Conservation (phyloP, 1,140 invertebrate genomes). For the Euura saliciscinereae region DNA sequence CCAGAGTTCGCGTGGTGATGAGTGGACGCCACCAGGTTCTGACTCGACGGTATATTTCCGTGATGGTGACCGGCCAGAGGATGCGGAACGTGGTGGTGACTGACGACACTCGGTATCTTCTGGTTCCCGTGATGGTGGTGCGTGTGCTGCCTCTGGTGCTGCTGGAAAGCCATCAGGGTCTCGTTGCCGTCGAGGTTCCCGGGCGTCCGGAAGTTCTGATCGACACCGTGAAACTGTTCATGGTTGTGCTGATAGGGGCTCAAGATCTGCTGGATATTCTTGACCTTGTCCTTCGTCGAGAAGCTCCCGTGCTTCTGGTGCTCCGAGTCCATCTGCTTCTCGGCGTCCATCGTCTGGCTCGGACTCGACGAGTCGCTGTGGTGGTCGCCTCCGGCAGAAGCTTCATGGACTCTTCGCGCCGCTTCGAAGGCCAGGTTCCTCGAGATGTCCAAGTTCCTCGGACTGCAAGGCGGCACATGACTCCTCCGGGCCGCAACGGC, state of each 20-base stretch:
- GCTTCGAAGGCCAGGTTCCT: slow-evolving; percentile 38
- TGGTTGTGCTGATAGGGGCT: slow-evolving; percentile 42
- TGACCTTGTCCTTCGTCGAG: slow-evolving; percentile 34
- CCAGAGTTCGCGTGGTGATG: slow-evolving; percentile 36
- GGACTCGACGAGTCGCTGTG: slow-evolving; percentile 37
- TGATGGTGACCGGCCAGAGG: background rate
- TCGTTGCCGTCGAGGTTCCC: slow-evolving; percentile 30
- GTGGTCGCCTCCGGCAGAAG: slow-evolving; percentile 31
- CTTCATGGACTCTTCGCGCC: slow-evolving; percentile 35
- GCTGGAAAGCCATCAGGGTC: slow-evolving; percentile 28
- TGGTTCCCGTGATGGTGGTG: slow-evolving; percentile 38
- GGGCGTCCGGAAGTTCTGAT: slow-evolving; percentile 28
- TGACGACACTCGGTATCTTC: slow-evolving; percentile 12
- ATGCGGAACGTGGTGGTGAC: background rate
- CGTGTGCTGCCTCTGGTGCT: slow-evolving; percentile 39
- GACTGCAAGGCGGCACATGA: slow-evolving; percentile 33
- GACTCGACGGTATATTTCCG: slow-evolving; percentile 9
- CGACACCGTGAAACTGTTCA: slow-evolving; percentile 33
- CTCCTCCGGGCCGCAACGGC: slow-evolving; percentile 28
- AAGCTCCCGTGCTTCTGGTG: slow-evolving; percentile 25
- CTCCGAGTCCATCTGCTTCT: slow-evolving; percentile 31
- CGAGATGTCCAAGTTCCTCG: slow-evolving; percentile 35
- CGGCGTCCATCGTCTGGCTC: slow-evolving; percentile 31
- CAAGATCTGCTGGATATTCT: slow-evolving; percentile 37
- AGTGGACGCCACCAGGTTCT: background rate